These are phyloP conservation scores for Deroptyus accipitrinus DNA, from an alignment of 2,113 vertebrate genomes.

Conservation along the genomic window DNA sequence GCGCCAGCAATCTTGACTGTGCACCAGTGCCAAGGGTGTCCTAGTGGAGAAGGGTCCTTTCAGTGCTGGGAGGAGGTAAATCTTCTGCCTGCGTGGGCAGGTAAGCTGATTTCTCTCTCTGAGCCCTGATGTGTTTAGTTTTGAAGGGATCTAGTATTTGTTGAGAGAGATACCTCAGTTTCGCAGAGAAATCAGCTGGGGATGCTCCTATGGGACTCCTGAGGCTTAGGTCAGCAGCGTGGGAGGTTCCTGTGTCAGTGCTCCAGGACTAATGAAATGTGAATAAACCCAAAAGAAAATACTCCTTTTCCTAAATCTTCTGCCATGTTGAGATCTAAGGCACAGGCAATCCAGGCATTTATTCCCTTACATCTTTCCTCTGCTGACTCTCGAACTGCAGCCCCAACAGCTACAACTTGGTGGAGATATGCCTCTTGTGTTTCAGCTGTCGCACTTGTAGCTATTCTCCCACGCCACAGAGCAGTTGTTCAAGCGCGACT, in stretches of 20 bases:
- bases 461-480: fast-evolving
- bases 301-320: not conserved
- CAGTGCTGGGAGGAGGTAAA: not conserved
- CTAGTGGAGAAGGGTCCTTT: not conserved
- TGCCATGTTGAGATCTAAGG: not conserved
- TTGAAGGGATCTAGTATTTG: not conserved
- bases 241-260: not conserved
- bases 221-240: not conserved
- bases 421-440: not conserved
- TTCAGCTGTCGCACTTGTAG: not conserved
- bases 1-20: not conserved
- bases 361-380: not conserved
- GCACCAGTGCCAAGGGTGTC: not conserved
- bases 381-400: not conserved
- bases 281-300: not conserved
- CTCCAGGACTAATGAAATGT: not conserved
- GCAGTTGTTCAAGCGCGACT: fast-evolving
- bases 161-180: not conserved
- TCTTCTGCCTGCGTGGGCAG: not conserved
- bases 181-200: not conserved
- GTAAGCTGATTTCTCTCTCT: not conserved
- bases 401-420: not conserved
- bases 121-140: not conserved
- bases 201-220: not conserved
- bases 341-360: not conserved